Conservation (phyloP, 2,113 vertebrate species). For the Pseudorectes ferrugineus region DNA sequence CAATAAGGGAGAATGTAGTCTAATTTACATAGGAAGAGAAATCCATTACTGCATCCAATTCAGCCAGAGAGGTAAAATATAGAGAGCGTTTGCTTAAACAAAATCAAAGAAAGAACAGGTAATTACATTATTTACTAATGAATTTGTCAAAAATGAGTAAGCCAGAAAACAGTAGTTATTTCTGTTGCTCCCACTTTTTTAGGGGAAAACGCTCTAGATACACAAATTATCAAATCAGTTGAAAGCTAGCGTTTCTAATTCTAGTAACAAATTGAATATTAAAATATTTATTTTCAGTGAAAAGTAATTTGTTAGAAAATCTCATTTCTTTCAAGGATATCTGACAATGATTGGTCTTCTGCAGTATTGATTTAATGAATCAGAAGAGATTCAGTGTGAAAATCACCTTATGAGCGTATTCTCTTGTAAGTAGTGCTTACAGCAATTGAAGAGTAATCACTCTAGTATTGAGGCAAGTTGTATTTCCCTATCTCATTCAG, state of each 20-base stretch:
- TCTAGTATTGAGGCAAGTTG: not conserved
- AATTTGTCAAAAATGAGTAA: not conserved
- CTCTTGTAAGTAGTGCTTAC: not conserved
- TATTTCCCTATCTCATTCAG: not conserved
- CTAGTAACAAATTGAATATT: not conserved
- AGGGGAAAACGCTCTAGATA: not conserved
- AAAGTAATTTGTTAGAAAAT: not conserved
- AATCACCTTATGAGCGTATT: not conserved
- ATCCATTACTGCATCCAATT: not conserved
- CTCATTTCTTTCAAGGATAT: constrained; percentile 2
- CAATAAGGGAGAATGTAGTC: not conserved
- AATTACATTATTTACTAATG: not conserved
- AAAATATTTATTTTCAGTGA: not conserved
- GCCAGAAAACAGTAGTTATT: not conserved
- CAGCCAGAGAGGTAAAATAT: not conserved
- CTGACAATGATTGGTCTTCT: constrained; percentile 14
- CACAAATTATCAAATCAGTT: not conserved
- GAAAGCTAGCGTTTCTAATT: not conserved
- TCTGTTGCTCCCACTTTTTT: not conserved
- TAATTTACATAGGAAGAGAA: not conserved
- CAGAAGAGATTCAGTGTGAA: not conserved
- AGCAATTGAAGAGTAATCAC: not conserved
- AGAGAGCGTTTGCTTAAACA: not conserved
- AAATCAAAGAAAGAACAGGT: not conserved
- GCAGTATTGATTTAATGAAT: not conserved